These are phyloP conservation scores for Betta splendens DNA, from an alignment of 2,797 vertebrate species.

Conservation along the genomic window DNA sequence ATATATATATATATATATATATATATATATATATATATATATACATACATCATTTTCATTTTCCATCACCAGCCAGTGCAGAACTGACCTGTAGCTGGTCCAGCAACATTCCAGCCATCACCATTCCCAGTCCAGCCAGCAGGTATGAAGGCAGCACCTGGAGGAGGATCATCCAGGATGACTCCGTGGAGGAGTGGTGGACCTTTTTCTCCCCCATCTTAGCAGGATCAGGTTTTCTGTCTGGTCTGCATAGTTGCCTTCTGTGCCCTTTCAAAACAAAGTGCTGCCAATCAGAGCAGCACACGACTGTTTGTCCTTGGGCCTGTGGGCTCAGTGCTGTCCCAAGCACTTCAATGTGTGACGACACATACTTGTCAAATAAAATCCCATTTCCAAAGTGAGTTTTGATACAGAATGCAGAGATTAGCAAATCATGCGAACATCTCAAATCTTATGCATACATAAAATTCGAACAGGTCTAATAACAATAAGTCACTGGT, in stretches of 20 bases:
- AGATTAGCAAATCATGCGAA: no score
- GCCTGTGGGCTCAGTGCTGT: slow-evolving; percentile 20
- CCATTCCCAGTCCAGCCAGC: slow-evolving; percentile 88
- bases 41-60: no score
- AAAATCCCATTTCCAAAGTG: no score
- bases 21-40: no score
- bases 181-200: slow-evolving; percentile 73
- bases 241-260: slow-evolving; percentile 11
- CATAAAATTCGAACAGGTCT: no score
- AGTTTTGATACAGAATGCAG: no score
- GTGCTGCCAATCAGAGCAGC: slow-evolving; percentile 27
- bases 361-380: no score
- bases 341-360: no score
- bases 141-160: slow-evolving; percentile 87
- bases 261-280: slow-evolving; percentile 10
- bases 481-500: no score
- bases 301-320: slow-evolving; percentile 36
- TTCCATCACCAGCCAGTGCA: neutral
- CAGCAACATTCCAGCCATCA: slow-evolving; percentile 87
- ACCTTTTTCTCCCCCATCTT: slow-evolving; percentile 69
- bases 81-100: slow-evolving; percentile 87
- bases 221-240: slow-evolving; percentile 15
- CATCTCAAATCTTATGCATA: no score
- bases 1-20: no score
- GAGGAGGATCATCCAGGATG: slow-evolving; percentile 74